Conservation (phyloP, 2,113 vertebrate species). For the Monopterus albus region DNA sequence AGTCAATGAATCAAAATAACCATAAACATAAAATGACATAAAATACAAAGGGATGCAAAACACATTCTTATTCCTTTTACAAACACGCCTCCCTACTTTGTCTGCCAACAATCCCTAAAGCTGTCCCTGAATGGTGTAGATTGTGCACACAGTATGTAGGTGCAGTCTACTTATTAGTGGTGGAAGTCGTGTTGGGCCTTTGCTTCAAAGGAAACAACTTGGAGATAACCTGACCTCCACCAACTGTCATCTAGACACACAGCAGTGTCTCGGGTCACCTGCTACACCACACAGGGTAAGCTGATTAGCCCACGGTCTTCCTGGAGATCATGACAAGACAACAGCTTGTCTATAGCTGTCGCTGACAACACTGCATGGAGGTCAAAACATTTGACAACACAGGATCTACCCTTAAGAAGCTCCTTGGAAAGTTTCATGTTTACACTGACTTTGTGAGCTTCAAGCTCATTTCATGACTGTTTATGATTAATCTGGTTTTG, state of each 20-base stretch:
- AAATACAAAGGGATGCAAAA: no score
- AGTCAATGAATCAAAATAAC: no score
- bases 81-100: no score
- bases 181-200: neutral
- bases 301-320: conserved; percentile 70
- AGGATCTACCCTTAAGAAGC: no score
- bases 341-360: conserved; percentile 63
- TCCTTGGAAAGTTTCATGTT: neutral
- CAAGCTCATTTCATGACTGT: neutral
- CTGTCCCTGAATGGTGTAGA: neutral
- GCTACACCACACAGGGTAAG: conserved; percentile 72
- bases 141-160: neutral
- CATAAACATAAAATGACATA: no score
- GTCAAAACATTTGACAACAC: conserved; percentile 22
- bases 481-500: neutral
- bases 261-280: conserved; percentile 57
- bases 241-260: conserved; percentile 48
- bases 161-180: conserved; percentile 25
- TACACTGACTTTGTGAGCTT: neutral
- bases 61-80: no score
- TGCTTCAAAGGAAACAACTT: conserved; percentile 32
- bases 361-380: conserved; percentile 21
- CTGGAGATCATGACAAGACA: conserved; percentile 68
- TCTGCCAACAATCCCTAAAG: neutral
- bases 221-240: conserved; percentile 46